Evolutionary conservation across 2,797 vertebrate species (phyloP), one percentile per base, ranked within the genome.

Genomic region (Sternarchorhynchus goeldii): DNA sequence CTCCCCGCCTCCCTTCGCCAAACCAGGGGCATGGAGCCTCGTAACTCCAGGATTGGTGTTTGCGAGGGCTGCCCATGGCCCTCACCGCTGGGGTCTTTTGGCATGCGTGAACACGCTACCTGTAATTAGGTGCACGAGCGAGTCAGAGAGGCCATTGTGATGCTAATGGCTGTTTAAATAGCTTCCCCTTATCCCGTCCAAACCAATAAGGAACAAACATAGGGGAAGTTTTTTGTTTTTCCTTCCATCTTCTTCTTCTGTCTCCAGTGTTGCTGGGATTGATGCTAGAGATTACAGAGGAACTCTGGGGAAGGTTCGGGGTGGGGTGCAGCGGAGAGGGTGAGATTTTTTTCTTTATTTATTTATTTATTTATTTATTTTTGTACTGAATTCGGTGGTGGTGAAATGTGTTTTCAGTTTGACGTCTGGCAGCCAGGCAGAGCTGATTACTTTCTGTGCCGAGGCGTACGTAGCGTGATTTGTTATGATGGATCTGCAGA

Each of bases 101-200:
- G 72, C 81, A 80, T 92, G 88, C 88, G 75, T 78, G 84, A 88
- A 89, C 91, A 87, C 80, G 92, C 85, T 92, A 91, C 92, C 92
- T 92, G 89, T 86, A 88, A 88, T 91, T 88, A 88, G 85, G 74
- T 73, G 5, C 74, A 56, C 39, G 73, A 62, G 1, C 64, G 4
- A 59, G 45, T 6, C 62, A 71, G 68, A 71, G 59, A 79, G 69
- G 53, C 17, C 59, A 81, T 81, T 86, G 82, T 81, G 32, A 79
- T 84, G 81, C 75, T 80, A 81, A 84, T 84, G 59, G 20, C 0
- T 16, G 58, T 78, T 82, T 87, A 78, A 87, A 81, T 76, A 80
- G 75, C 50, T 4, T 64, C 70, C 10, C 53, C 58, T 66, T 32
- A 76, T 57, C 59, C 81, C 56, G 66, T 82, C 80, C 69, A 76